Evolutionary conservation across 2,888 invertebrate species (phyloP), one percentile per base, ranked within the genome.

Genomic region (Cryptophagus acutangulus): DNA sequence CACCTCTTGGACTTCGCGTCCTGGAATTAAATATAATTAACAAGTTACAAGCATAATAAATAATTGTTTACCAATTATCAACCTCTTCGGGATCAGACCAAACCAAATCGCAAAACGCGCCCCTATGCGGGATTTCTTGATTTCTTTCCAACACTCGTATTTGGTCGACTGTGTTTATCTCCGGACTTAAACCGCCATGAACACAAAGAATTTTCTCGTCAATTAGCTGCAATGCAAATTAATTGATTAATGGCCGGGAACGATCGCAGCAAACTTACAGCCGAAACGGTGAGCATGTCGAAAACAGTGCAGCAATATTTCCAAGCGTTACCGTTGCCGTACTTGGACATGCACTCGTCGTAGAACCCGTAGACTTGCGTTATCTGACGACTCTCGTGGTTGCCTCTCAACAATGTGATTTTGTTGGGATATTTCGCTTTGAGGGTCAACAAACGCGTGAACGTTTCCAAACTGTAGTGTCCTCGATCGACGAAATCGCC

Each of bases 1-100:
- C 97, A 20, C 97, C 97, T 54, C 97, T 77, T 0, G 96, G 95
- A 73, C 93, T 94, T 38, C 91, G 81, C 26, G 86, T 79, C 82
- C 81, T 82, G 28, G 29, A 16, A 31, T 9, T 8, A 26, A 29
- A 41, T 10, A 42, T 33, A 36, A 30, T n/a, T 26, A 18, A 15
- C 16, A 37, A 31, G 15, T 12, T n/a, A n/a, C n/a, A n/a, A n/a
- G n/a, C n/a, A n/a, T n/a, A n/a, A n/a, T n/a, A 36, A n/a, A 17
- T 4, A 30, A 40, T 39, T 35, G 55, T 69, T 62, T 67, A 80
- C 94, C 96, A 96, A 57, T 82, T 82, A 46, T 93, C 88, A 40
- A 95, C 87, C 63, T 97, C 95, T 63, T 97, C 96, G 18, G 99
- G 99, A 73, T 99, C 99, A 2, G 97, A 97, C 99, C 99, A 99